Evolutionary conservation across 2,888 invertebrate genomes (phyloP).

Genomic region (Drosophila imparisetae): DNA sequence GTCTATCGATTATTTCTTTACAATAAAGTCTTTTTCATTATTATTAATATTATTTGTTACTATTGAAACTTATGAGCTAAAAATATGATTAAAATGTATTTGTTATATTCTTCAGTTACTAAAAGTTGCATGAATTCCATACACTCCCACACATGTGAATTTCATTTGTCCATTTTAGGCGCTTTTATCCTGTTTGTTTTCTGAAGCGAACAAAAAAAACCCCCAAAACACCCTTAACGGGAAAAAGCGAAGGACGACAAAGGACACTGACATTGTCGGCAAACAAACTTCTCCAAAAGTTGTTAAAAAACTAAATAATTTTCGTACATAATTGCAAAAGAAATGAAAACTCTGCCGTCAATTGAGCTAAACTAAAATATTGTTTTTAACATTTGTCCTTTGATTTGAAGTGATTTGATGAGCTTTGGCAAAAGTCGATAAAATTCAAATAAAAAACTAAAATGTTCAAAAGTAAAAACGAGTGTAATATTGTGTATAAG

Average conservation of each 20-base stretch:
- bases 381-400: constrained; percentile 12
- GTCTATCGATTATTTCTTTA: constrained; percentile 4
- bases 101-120: background rate
- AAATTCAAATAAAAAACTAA: constrained; percentile 35
- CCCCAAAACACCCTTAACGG: constrained; percentile 66
- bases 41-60: background rate
- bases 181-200: constrained; percentile 58
- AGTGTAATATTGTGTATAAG: constrained; percentile 91
- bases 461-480: constrained; percentile 87
- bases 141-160: background rate
- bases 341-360: constrained; percentile 28
- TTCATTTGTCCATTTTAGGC: constrained; percentile 52
- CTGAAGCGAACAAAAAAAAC: constrained; percentile 37
- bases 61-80: background rate
- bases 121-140: background rate
- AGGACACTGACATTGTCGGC: constrained; percentile 77
- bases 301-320: constrained; percentile 20
- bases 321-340: constrained; percentile 16
- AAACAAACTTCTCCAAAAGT: constrained; percentile 47
- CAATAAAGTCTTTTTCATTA: background rate
- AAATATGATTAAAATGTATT: background rate
- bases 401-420: constrained; percentile 15
- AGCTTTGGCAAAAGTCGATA: constrained; percentile 59
- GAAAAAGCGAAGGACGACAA: constrained; percentile 74
- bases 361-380: constrained; percentile 10